Evolutionary conservation across 2,113 vertebrate species (phyloP).

Genomic region (Melanostigma gelatinosum): DNA sequence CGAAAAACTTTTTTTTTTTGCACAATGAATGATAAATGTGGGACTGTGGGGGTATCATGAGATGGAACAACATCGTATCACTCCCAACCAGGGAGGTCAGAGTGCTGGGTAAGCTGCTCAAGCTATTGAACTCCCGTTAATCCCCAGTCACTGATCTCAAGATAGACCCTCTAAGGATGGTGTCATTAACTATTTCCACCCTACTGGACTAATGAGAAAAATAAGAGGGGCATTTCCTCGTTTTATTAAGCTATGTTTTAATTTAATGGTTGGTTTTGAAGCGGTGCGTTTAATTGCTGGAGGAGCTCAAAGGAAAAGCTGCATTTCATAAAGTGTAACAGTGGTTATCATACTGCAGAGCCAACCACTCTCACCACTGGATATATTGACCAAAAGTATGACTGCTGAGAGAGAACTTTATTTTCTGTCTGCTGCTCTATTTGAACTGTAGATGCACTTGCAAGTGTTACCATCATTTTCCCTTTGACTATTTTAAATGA

Average conservation of each 20-base stretch:
- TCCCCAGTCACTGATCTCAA: neutral
- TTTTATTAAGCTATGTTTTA: neutral
- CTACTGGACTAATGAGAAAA: neutral
- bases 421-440: neutral
- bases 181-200: neutral
- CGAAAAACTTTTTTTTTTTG: neutral
- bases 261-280: conserved; percentile 10
- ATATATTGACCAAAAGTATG: neutral
- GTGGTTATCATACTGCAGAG: conserved; percentile 5
- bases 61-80: conserved; percentile 1
- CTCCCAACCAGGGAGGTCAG: conserved; percentile 24
- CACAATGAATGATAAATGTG: neutral
- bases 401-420: neutral
- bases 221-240: neutral
- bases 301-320: neutral
- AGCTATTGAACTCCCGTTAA: neutral
- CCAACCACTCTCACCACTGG: neutral
- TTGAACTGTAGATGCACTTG: neutral
- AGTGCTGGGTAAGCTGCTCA: conserved; percentile 32
- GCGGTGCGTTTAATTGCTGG: neutral
- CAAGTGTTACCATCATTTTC: neutral
- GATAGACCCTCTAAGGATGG: neutral
- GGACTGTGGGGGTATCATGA: neutral
- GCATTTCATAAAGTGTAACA: neutral
- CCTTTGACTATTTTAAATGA: neutral